Evolutionary conservation across 2,113 vertebrate genomes (phyloP).

Genomic region (Larimichthys crocea): DNA sequence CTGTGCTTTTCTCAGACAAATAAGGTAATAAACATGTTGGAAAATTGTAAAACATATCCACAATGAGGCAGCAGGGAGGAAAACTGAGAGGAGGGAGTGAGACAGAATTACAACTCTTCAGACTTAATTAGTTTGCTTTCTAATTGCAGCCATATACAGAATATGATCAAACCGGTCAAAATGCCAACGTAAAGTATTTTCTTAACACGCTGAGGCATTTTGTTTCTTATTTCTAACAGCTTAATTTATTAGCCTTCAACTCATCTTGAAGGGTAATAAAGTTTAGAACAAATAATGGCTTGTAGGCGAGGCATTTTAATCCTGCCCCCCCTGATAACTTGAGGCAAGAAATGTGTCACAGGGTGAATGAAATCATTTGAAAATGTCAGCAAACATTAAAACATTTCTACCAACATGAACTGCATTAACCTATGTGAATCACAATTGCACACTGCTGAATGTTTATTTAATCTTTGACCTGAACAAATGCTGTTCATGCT

Average conservation of each 20-base stretch:
- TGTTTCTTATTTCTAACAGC: conserved; percentile 30
- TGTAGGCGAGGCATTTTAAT: neutral
- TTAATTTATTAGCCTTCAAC: conserved; percentile 13
- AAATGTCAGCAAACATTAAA: conserved; percentile 17
- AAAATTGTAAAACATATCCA: conserved; percentile 12
- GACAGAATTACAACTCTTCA: conserved; percentile 25
- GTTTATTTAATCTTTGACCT: neutral
- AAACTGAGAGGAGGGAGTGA: neutral
- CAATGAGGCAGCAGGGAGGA: conserved; percentile 16
- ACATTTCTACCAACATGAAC: conserved; percentile 13
- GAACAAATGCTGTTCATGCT: neutral
- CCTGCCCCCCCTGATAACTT: neutral
- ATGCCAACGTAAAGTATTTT: conserved; percentile 1
- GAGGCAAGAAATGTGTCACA: neutral
- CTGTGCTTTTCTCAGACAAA: conserved; percentile 31
- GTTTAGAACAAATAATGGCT: conserved; percentile 12
- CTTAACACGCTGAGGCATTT: neutral
- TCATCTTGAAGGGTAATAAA: conserved; percentile 9
- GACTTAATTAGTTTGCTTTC: conserved; percentile 29
- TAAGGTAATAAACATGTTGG: conserved; percentile 20
- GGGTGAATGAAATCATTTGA: conserved; percentile 2
- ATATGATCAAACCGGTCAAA: conserved; percentile 20
- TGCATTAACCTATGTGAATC: neutral
- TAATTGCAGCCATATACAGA: neutral
- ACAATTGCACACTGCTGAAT: neutral